Conservation (phyloP, 1,140 invertebrate genomes). For the Teleogryllus occipitalis region DNA sequence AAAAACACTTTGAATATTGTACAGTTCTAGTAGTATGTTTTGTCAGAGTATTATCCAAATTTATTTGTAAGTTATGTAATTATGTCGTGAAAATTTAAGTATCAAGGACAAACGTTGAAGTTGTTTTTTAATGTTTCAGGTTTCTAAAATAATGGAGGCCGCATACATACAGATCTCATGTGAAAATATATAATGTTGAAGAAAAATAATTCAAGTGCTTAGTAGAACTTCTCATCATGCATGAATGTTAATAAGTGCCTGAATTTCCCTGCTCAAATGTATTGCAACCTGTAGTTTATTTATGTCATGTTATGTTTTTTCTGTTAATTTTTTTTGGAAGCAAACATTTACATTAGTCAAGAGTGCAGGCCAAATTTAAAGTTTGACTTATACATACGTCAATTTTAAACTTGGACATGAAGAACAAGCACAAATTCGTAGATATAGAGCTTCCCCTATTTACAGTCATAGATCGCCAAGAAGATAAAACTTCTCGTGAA, state of each 20-base stretch:
- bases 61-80: too few species aligned
- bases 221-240: neutral
- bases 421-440: neutral
- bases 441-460: neutral
- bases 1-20: too few species aligned
- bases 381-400: neutral
- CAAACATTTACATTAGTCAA: neutral
- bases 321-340: neutral
- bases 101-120: too few species aligned
- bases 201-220: neutral
- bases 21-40: too few species aligned
- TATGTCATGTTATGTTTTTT: neutral
- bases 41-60: too few species aligned
- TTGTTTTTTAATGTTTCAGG: neutral
- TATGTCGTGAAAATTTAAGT: too few species aligned
- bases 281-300: neutral
- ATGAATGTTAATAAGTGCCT: conserved; percentile 5
- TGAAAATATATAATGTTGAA: neutral
- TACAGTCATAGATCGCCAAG: neutral
- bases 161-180: neutral
- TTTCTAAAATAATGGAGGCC: neutral
- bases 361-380: neutral
- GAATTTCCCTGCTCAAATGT: neutral
- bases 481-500: neutral
- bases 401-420: neutral